Base-by-base conservation (phyloP, 2,113 vertebrate species). In the Neogale vison region DNA sequence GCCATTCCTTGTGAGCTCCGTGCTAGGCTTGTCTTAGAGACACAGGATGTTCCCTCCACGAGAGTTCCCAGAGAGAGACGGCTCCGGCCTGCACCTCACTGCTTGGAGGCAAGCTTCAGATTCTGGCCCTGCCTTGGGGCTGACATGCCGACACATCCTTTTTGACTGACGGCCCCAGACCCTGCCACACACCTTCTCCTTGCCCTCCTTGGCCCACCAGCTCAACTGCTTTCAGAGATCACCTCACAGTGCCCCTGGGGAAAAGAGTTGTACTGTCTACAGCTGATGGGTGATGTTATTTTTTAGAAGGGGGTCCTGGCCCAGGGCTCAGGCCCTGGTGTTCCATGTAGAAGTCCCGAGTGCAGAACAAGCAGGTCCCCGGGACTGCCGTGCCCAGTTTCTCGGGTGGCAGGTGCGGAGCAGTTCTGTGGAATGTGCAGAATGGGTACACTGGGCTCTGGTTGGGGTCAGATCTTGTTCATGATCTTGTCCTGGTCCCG, bases 231-330 rank as follows among this genome's bases (percentile, higher is more conserved):
- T 10, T n/a, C 1, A 8, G 21, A 77, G 29, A 3, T 10, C 97
- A 98, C 98, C 98, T 98, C 97, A 55, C 98, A 98, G 89, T 85
- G 98, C 77, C 72, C 98, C 98, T 79, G 23, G n/a, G 36, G 98
- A 90, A 97, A 98, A 98, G 61, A 98, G 85, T 86, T 97, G 97
- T 69, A 97, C 98, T 96, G 98, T 98, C 93, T 98, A n/a, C 71
- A 94, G 47, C 50, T 98, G 83, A 59, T 98, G 98, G 47, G 98
- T 98, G 29, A 96, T 87, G 17, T 98, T 98, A 90, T 86, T 97
- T 20, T 92, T 97, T 80, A 96, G 79, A 42, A 97, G 65, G 55
- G 39, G 91, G 77, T 1, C 47, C 96, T 26, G 90, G 0, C 0
- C 94, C 96, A 8, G 10, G 88, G 82, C 63, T 98, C 96, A 98